Base-by-base conservation (phyloP, 2,888 invertebrate genomes). In the Andrena minutula region DNA sequence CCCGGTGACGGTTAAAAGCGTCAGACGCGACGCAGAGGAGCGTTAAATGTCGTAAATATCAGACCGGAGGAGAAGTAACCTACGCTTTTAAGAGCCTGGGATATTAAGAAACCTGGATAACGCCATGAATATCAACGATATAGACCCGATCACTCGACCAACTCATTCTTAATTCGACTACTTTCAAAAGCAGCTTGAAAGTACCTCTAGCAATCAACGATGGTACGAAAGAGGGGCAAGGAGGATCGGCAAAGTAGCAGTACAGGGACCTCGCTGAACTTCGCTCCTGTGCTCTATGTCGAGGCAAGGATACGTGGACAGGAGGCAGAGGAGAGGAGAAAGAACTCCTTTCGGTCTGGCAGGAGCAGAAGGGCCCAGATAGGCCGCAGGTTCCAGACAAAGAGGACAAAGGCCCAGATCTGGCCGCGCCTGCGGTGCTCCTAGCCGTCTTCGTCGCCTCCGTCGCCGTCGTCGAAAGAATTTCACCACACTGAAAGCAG, bases 371-470 rank as follows among this genome's bases (percentile, higher is more conserved):
- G 80, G 84, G 84, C 28, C 56, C 70, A 61, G 77, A 56, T 80
- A 71, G 80, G 80, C 60, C 70, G 72, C 63, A 71, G 78, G 78
- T 78, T 72, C 82, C 83, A 77, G 89, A 91, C 92, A 91, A 91
- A 91, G 89, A 86, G 90, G 88, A 92, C 90, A 92, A 91, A 92
- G 90, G 88, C 86, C 87, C 89, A 87, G 82, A 88, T 88, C 84
- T 89, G 84, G 84, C 76, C 81, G 84, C 78, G 89, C 84, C 87
- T 79, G 64, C 51, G 64, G 65, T 65, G 58, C 69, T 60, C 70
- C 32, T 26, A 20, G 26, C 16, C 41, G 63, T 65, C 69, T 84
- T 74, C 83, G 79, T 82, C 88, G 41, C 5, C 41, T 16, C 4
- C 41, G 41, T 41, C 41, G 41, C 41, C 41, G 41, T 41, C 41